Base-by-base conservation (phyloP, 2,797 vertebrate genomes). In the Cirrhinus mrigala region DNA sequence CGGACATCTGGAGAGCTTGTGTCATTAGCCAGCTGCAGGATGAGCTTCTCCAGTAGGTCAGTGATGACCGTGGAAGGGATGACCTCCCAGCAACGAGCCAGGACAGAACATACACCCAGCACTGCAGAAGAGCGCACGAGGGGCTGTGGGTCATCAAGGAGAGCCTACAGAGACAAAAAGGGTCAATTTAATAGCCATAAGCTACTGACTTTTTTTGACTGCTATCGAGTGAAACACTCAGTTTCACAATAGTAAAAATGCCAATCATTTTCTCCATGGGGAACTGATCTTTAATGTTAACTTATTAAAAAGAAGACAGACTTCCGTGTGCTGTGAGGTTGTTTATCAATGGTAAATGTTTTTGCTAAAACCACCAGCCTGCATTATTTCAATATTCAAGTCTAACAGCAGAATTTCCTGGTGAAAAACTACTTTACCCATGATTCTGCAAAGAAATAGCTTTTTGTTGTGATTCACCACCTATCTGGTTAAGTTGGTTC, bases 11-110 rank as follows among this genome's bases (percentile, higher is more conserved):
- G 94, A 16, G 97, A 99, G 91, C 96, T 96, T 48, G 62, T 4
- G 91, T 99, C 98, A 54, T 89, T 89, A 0, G 96, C 94, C 79
- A 99, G 92, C 4, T 99, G 96, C 81, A 87, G 91, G 22, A 95
- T 92, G 50, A 98, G 89, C 88, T 97, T 98, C 93, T 96, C 97
- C 74, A 97, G 90, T 48, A 99, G 96, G 73, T 99, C 98, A 8
- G 96, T 91, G 88, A 99, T 94, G 89, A 98, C 90, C 0, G 91
- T 71, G 0, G 97, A 89, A 33, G 97, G 97, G 85, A 99, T 96
- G 90, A 99, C 94, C 90, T 99, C 98, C 98, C 98, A 99, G 93
- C 96, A 99, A 78, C 95, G 96, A 54, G 93, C 94, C 75, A 96
- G 92, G 88, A 99, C 96, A 91, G 96, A 97, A 93, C 97, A 97